Evolutionary conservation across 2,888 invertebrate genomes (phyloP).

Genomic region (Pinctada fucata): DNA sequence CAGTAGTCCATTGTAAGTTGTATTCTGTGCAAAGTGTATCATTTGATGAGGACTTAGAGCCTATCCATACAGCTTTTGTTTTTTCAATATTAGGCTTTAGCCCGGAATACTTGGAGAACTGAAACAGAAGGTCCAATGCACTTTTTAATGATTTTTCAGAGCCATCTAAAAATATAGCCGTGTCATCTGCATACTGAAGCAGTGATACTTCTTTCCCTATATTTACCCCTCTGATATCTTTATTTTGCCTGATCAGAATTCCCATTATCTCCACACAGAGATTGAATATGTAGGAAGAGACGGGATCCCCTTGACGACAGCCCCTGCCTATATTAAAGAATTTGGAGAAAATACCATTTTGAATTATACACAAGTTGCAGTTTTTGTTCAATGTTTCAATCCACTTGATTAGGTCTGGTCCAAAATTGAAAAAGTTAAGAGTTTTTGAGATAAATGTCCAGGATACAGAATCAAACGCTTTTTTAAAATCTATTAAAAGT

Average conservation of each 20-base stretch:
- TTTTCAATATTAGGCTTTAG: slow-evolving; percentile 11
- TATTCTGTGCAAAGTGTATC: not conserved
- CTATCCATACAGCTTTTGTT: slow-evolving; percentile 7
- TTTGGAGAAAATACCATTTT: too few species aligned
- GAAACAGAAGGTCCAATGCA: not conserved
- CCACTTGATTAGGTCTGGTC: too few species aligned
- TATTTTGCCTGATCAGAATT: too few species aligned
- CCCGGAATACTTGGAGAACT: slow-evolving; percentile 1
- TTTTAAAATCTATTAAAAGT: not conserved
- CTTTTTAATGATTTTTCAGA: not conserved
- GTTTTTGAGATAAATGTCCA: too few species aligned
- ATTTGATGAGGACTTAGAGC: not conserved
- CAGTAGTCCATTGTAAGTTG: not conserved
- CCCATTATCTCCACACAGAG: too few species aligned
- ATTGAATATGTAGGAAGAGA: too few species aligned
- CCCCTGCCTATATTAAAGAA: too few species aligned
- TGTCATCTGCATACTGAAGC: slow-evolving; percentile 10
- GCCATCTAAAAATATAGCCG: not conserved
- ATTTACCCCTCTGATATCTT: not conserved
- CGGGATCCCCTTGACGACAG: too few species aligned
- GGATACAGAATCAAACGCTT: not conserved
- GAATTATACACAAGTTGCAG: too few species aligned
- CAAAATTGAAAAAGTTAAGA: too few species aligned
- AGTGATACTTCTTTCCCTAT: slow-evolving; percentile 1
- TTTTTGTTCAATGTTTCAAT: too few species aligned